Evolutionary conservation across 1,140 invertebrate species (phyloP).

Genomic region (Chymomyza costata): DNA sequence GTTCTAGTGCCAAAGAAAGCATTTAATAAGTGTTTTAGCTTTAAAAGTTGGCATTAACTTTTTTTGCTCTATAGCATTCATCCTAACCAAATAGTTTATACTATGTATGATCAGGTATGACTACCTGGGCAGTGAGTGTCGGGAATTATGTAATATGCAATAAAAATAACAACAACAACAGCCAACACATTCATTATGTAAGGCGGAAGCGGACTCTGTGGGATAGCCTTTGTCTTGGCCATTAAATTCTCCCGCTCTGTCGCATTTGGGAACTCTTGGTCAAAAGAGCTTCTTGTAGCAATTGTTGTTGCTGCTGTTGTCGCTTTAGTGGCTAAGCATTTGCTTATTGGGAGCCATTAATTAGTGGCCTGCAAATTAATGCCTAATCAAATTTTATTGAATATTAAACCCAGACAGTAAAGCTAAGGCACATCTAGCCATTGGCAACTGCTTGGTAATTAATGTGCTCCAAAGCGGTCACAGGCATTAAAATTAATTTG

Average conservation of each 20-base stretch:
- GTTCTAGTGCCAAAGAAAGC: conserved; percentile 22
- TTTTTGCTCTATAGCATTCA: too few species aligned
- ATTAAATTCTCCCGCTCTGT: too few species aligned
- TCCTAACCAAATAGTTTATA: conserved; percentile 33
- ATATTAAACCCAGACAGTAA: conserved; percentile 63
- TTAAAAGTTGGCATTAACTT: conserved; percentile 61
- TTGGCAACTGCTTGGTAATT: conserved; percentile 25
- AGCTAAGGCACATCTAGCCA: neutral
- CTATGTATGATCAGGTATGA: neutral
- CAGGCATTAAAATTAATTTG: conserved; percentile 55
- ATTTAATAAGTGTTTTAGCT: conserved; percentile 61
- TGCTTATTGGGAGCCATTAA: conserved; percentile 49
- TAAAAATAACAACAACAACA: neutral
- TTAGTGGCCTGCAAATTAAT: conserved; percentile 68
- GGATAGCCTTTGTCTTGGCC: neutral
- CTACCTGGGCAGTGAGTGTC: conserved; percentile 2
- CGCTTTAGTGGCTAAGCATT: neutral
- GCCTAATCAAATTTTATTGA: conserved; percentile 73
- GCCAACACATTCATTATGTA: conserved; percentile 14
- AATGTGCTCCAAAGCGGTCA: conserved; percentile 43
- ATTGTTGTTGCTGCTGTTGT: too few species aligned
- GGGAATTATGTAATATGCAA: conserved; percentile 1
- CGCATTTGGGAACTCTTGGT: too few species aligned
- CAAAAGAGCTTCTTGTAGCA: too few species aligned
- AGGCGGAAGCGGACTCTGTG: conserved; percentile 23